These are phyloP conservation scores for Ctenicera cuprea DNA, from an alignment of 2,888 invertebrate genomes.

Conservation along the genomic window DNA sequence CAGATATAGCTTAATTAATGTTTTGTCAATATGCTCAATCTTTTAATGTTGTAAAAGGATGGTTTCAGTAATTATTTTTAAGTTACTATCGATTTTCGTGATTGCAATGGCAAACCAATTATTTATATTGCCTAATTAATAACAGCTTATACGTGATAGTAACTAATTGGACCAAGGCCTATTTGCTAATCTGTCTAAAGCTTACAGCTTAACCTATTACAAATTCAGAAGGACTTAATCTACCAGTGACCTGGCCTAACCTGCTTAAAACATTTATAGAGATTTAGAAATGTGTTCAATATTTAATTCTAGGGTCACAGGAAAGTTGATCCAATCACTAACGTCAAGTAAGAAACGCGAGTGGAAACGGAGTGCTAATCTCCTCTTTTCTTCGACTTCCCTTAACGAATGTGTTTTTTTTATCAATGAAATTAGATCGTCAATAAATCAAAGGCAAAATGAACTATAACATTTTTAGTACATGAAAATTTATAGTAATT, in stretches of 20 bases:
- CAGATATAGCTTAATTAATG: no score
- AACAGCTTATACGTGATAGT: slow-evolving; percentile 30
- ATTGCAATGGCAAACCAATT: background rate
- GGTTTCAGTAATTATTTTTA: no score
- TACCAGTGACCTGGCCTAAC: slow-evolving; percentile 35
- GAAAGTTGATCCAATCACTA: slow-evolving; percentile 22
- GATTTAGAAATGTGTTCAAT: slow-evolving; percentile 34
- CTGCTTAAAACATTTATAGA: slow-evolving; percentile 31
- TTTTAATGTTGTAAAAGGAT: no score
- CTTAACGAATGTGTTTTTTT: background rate
- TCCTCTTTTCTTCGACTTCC: slow-evolving; percentile 9
- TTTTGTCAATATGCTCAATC: no score
- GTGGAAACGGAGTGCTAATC: slow-evolving; percentile 27
- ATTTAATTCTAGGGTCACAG: slow-evolving; percentile 27
- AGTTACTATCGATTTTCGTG: background rate
- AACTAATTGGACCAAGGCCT: slow-evolving; percentile 38
- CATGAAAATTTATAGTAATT: slow-evolving; percentile 42
- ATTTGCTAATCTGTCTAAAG: slow-evolving; percentile 41
- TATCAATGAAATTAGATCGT: background rate
- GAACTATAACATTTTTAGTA: slow-evolving; percentile 6
- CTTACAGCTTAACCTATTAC: slow-evolving; percentile 37
- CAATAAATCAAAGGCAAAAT: background rate
- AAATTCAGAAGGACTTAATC: slow-evolving; percentile 39
- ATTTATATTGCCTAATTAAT: slow-evolving; percentile 32
- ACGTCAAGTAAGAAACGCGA: slow-evolving; percentile 16